These are phyloP conservation scores for Opisthocomus hoazin DNA, from an alignment of 2,113 vertebrate species.

Conservation along the genomic window DNA sequence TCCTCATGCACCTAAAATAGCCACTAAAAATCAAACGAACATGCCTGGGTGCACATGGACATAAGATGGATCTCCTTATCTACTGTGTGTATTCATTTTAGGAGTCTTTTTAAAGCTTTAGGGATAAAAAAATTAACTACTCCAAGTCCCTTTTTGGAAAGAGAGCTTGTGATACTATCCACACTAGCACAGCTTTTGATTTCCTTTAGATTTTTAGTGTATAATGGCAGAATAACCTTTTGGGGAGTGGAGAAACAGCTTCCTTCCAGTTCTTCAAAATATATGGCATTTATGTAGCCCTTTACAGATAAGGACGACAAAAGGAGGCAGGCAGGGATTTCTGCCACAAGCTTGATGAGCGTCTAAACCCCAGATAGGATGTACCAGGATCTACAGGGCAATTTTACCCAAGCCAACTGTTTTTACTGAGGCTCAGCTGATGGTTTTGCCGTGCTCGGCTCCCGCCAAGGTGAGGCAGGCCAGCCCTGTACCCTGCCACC, in stretches of 20 bases:
- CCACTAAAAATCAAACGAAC: background rate
- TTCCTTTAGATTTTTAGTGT: background rate
- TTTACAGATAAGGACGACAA: background rate
- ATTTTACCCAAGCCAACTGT: background rate
- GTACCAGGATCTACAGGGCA: background rate
- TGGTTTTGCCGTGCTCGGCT: background rate
- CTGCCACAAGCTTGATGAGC: background rate
- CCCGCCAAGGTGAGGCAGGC: background rate
- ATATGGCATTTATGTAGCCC: background rate
- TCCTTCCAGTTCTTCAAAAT: background rate
- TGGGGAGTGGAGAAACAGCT: background rate
- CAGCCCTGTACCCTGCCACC: background rate
- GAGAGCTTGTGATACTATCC: background rate
- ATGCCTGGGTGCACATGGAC: background rate
- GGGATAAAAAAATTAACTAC: background rate
- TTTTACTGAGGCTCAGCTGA: background rate
- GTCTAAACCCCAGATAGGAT: rapidly evolving
- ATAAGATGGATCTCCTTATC: background rate
- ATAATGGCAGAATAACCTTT: background rate
- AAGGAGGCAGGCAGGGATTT: background rate
- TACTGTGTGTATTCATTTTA: background rate
- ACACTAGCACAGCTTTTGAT: background rate
- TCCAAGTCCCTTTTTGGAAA: background rate
- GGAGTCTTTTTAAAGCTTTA: background rate
- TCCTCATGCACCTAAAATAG: background rate